Evolutionary conservation across 2,113 vertebrate genomes (phyloP), one percentile per base, ranked within the genome.

Genomic region (Daubentonia madagascariensis): DNA sequence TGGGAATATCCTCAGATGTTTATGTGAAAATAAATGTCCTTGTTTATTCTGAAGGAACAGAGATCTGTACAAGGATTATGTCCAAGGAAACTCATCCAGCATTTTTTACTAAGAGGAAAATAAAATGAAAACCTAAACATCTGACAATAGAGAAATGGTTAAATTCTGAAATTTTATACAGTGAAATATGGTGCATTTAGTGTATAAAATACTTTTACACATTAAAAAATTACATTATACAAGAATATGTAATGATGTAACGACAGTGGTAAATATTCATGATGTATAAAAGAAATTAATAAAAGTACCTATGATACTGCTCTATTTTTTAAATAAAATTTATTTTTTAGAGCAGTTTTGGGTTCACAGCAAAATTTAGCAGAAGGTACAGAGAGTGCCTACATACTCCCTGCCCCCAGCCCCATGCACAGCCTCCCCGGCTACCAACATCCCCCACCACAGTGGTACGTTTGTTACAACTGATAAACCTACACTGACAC

Each of bases 101-200:
- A 63, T 23, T 63, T 79, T 89, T 95, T 92, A 40, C n/a, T 75
- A 57, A 96, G 23, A 52, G 12, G 12, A 79, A 85, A 91, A 93
- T 72, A 52, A 52, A 67, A 54, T 8, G 28, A 54, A 81, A 75
- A 79, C 32, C 17, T 79, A 54, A 80, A 73, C 6, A 12, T 13
- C 43, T 92, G 95, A 45, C n/a, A 84, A 40, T 25, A 94, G 54
- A 40, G 23, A 89, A 75, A 68, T 35, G n/a, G 73, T 73, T 93
- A 45, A 73, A 57, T 45, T 67, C 65, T 43, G 57, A 97, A 86
- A 57, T 61, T 75, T 45, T 12, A 17, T 20, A 92, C 12, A 61
- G n/a, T 73, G 32, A 94, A 96, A 95, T 65, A 52, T 18, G 14
- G 23, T 57, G 14, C 3, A 23, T 20, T 65, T 57, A 8, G 54